Conservation (phyloP, 2,797 vertebrate species). For the Oceanodroma leucorhoa region DNA sequence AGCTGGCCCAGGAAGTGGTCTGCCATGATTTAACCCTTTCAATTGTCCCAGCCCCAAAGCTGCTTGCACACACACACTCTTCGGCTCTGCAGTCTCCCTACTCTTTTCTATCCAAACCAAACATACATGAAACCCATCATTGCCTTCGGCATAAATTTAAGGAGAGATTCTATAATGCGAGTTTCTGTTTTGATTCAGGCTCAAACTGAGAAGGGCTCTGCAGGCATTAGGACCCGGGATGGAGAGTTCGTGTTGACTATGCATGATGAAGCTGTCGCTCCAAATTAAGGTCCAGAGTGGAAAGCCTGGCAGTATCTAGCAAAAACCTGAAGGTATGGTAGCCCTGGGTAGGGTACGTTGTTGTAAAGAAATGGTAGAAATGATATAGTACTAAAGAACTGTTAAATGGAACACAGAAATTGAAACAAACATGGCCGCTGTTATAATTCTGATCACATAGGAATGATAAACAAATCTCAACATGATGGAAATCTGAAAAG, state of each 20-base stretch:
- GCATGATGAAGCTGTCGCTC: background rate
- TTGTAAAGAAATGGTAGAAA: background rate
- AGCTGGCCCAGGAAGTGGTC: background rate
- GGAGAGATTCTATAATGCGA: background rate
- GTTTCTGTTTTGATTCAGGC: background rate
- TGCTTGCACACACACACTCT: background rate
- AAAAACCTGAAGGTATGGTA: background rate
- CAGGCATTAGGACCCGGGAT: background rate
- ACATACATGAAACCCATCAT: background rate
- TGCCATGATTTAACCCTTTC: background rate
- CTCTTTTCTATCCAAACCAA: background rate
- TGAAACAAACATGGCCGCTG: background rate
- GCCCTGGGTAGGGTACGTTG: background rate
- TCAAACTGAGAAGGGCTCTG: background rate
- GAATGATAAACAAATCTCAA: background rate
- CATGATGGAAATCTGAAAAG: background rate
- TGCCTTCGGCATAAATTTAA: background rate
- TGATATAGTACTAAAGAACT: background rate
- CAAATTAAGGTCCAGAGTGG: background rate
- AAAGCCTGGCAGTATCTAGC: background rate
- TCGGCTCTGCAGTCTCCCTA: background rate
- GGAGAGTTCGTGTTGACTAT: background rate
- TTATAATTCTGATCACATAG: background rate
- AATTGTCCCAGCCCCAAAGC: background rate
- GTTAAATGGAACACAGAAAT: background rate